Evolutionary conservation across 2,797 vertebrate species (phyloP).

Genomic region (Chromis chromis): DNA sequence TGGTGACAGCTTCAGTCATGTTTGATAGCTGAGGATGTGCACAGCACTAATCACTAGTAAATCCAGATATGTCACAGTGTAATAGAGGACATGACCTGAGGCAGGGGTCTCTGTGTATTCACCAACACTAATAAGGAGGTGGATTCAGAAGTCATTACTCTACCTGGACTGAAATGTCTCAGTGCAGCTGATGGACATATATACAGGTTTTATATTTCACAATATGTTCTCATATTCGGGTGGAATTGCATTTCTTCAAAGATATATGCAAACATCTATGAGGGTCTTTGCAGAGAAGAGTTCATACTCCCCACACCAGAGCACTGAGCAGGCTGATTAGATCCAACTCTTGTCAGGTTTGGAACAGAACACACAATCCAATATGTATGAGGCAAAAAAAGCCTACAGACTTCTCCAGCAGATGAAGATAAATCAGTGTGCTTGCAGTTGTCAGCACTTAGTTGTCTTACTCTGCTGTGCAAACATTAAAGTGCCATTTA

Average conservation of each 20-base stretch:
- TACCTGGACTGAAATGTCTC: constrained; percentile 22
- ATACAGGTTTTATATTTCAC: background rate
- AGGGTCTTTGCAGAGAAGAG: background rate
- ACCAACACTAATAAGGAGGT: constrained; percentile 47
- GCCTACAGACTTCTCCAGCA: too few relatives aligned
- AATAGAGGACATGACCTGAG: constrained; percentile 46
- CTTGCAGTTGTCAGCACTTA: too few relatives aligned
- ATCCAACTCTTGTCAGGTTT: too few relatives aligned
- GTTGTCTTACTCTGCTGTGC: too few relatives aligned
- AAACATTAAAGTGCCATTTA: too few relatives aligned
- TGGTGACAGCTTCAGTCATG: constrained; percentile 65
- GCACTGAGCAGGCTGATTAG: too few relatives aligned
- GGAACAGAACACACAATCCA: too few relatives aligned
- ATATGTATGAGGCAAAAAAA: too few relatives aligned
- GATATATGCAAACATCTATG: background rate
- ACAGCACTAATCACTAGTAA: constrained; percentile 60
- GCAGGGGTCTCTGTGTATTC: constrained; percentile 26
- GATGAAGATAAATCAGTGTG: too few relatives aligned
- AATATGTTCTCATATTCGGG: background rate
- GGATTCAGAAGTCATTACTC: constrained; percentile 26
- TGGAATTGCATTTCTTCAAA: background rate
- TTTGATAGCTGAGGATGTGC: constrained; percentile 60
- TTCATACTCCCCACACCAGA: background rate
- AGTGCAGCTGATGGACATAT: constrained; percentile 15
- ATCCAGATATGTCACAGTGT: constrained; percentile 41